Evolutionary conservation across 2,888 invertebrate genomes (phyloP).

Genomic region (Silvanus unidentatus): DNA sequence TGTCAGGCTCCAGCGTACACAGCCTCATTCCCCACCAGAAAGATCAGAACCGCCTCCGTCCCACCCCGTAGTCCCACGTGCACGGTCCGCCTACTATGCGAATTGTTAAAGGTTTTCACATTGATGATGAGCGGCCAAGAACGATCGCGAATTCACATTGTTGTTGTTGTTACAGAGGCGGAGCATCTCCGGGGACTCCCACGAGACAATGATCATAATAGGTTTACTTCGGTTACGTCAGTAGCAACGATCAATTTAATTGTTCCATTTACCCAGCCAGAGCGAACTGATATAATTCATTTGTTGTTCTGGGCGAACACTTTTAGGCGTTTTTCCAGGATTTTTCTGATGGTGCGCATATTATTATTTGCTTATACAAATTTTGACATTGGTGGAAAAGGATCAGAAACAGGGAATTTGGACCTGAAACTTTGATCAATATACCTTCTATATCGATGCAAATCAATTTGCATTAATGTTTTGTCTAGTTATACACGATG

Average conservation of each 20-base stretch:
- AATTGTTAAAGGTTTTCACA: conserved; percentile 36
- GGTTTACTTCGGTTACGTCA: conserved; percentile 27
- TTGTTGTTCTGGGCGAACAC: too few relatives aligned
- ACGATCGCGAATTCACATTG: conserved; percentile 45
- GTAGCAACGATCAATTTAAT: conserved; percentile 28
- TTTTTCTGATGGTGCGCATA: too few relatives aligned
- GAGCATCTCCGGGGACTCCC: conserved; percentile 32
- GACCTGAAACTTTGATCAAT: too few relatives aligned
- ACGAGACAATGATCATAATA: conserved; percentile 40
- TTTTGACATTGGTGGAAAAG: too few relatives aligned
- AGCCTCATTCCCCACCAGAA: conserved; percentile 36
- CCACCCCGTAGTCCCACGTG: conserved; percentile 43
- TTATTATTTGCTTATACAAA: too few relatives aligned
- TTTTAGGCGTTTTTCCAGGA: too few relatives aligned
- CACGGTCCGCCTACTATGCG: conserved; percentile 41
- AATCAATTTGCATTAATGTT: too few relatives aligned
- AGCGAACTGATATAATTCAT: too few relatives aligned
- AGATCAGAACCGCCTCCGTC: conserved; percentile 31
- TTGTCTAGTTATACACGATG: too few relatives aligned
- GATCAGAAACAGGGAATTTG: too few relatives aligned
- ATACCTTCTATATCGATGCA: too few relatives aligned
- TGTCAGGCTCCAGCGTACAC: conserved; percentile 34
- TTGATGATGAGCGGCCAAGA: conserved; percentile 35
- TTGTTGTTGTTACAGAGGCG: conserved; percentile 38
- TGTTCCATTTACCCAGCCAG: conserved; percentile 11